Conservation (phyloP, 2,888 invertebrate species). For the Lithophane leautieri region DNA sequence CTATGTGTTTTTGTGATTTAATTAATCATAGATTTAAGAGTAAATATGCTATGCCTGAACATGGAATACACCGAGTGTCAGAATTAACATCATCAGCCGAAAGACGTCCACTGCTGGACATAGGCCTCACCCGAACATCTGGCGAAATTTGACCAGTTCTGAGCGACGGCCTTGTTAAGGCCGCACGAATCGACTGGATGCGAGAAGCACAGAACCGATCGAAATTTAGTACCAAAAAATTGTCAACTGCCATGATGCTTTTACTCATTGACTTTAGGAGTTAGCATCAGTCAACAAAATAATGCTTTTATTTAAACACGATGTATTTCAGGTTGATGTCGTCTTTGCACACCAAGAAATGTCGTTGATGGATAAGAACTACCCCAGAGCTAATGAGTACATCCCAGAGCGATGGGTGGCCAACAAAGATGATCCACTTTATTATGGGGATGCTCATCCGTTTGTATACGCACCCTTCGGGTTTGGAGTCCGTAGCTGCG, state of each 20-base stretch:
- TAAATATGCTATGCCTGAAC: neutral
- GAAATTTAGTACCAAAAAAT: neutral
- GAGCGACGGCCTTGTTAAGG: neutral
- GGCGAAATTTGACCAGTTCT: neutral
- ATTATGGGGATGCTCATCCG: conserved; percentile 89
- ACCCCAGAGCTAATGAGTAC: conserved; percentile 91
- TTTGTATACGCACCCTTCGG: conserved; percentile 92
- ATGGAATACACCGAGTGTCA: neutral
- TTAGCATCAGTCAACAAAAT: neutral
- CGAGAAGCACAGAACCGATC: neutral
- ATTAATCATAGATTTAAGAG: neutral
- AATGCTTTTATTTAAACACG: neutral
- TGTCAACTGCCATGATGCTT: neutral
- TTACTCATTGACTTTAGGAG: neutral
- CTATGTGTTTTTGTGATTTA: neutral
- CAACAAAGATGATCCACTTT: conserved; percentile 78
- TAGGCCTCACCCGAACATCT: neutral
- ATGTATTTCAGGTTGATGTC: conserved; percentile 69
- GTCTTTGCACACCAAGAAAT: conserved; percentile 90
- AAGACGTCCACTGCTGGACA: neutral
- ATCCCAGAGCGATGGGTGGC: conserved; percentile 94
- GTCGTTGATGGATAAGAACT: conserved; percentile 92
- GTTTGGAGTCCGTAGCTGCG: conserved; percentile 92
- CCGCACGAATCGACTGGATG: neutral
- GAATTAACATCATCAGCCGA: neutral